Base-by-base conservation (phyloP, 2,113 vertebrate genomes). In the Clarias magur region DNA sequence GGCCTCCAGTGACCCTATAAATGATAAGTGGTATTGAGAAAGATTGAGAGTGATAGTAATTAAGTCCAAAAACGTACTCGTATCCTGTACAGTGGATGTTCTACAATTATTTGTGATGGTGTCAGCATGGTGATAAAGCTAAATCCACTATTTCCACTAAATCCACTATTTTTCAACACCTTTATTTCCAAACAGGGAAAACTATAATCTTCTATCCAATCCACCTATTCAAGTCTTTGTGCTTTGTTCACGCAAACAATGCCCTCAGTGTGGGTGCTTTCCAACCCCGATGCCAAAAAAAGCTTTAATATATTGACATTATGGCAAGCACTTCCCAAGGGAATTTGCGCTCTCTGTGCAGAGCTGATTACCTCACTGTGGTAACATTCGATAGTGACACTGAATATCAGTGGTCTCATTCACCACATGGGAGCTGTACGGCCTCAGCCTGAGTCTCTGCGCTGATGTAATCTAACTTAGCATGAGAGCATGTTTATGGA, bases 281-380 rank as follows among this genome's bases (percentile, higher is more conserved):
- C 63, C 38, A n/a, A 53, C 38, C 67, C 65, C 85, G 17, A 13
- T 80, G 76, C 53, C 63, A 86, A 80, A 86, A 79, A 34, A 53
- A 65, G 23, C 38, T 80, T 80, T 59, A 38, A 57, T 63, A 80
- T 80, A 86, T 70, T 80, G 62, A 80, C 53, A 68, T 57, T 86
- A 68, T 65, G 63, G 85, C 62, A 86, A 16, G 65, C 57, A 57
- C 63, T 57, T 86, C 76, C 76, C 85, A 80, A 80, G 53, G 63
- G 62, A 63, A 86, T 80, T 63, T 67, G 78, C n/a, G 15, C 78
- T 86, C 25, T 34, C 75, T 62, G 54, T 57, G 68, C 42, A 70
- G 17, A 65, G 75, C n/a, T n/a, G 63, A 86, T 86, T 86, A 83
- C 70, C 59, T 88, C 88, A 86, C 84, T 83, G 60, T 34, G 57